phyloP scores from a whole-genome alignment of 2,888 invertebrate species.

The Tipula lateralis region DNA sequence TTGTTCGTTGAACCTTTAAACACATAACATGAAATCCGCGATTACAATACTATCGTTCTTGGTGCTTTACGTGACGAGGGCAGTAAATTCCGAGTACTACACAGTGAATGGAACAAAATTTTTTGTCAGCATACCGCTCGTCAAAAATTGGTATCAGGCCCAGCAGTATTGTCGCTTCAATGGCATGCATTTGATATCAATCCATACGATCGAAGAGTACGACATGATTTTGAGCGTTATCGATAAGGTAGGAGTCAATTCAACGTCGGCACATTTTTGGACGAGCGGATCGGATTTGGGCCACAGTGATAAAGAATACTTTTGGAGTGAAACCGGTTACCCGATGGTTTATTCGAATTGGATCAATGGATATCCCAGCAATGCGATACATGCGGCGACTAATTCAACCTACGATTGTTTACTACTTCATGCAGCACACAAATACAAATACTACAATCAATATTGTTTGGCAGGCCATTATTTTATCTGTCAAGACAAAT shows the following conservation, averaged over 20 bases:
- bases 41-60: not conserved
- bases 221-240: not conserved
- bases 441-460: not conserved
- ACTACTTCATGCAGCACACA: not conserved
- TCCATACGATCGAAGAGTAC: not conserved
- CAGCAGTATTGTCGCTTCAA: not conserved
- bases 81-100: not conserved
- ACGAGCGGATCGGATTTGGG: not conserved
- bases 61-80: not conserved
- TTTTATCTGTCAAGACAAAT: not conserved
- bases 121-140: not conserved
- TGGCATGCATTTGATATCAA: not conserved
- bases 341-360: not conserved
- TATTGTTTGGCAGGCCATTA: not conserved
- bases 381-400: not conserved
- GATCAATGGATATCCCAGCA: not conserved
- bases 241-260: not conserved
- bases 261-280: not conserved
- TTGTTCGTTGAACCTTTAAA: not conserved
- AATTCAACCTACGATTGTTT: not conserved
- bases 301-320: not conserved
- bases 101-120: not conserved
- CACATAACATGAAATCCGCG: not conserved
- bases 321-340: not conserved
- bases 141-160: not conserved